phyloP scores from a whole-genome alignment of 2,888 invertebrate genomes.

The Lathronympha strigana region DNA sequence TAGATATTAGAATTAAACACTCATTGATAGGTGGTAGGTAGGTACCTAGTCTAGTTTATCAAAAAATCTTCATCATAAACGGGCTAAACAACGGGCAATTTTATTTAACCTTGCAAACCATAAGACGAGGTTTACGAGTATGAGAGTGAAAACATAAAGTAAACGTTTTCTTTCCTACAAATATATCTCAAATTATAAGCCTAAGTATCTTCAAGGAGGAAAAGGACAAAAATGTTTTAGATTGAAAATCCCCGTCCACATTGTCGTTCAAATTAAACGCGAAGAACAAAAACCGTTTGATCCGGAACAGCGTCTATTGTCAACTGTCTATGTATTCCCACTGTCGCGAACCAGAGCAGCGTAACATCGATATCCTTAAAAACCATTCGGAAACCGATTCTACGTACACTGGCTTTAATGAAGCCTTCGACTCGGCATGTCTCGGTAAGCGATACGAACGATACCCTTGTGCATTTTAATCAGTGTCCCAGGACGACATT shows the following conservation, averaged over 20 bases:
- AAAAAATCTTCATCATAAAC: no score
- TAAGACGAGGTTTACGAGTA: neutral
- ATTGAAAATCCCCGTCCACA: slow-evolving; percentile 59
- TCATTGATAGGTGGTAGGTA: no score
- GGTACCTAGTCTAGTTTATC: no score
- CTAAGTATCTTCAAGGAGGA: slow-evolving; percentile 44
- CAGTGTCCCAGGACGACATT: slow-evolving; percentile 52
- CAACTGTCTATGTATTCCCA: slow-evolving; percentile 45
- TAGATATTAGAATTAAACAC: no score
- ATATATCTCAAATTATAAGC: slow-evolving; percentile 21
- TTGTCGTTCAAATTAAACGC: slow-evolving; percentile 67
- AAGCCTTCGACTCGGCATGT: neutral
- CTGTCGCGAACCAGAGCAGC: neutral
- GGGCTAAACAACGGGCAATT: neutral
- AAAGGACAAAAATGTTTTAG: slow-evolving; percentile 61
- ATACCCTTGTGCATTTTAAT: slow-evolving; percentile 67
- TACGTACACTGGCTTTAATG: neutral
- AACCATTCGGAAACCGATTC: no score
- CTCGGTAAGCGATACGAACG: slow-evolving; percentile 1
- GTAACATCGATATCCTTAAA: neutral
- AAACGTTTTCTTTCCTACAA: neutral
- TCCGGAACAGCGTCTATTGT: slow-evolving; percentile 69
- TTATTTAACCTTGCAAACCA: neutral
- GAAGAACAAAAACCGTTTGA: slow-evolving; percentile 70
- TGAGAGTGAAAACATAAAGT: neutral